Percentiles rank a stretch among this genome's conserved stretches.
Evolutionary conservation across 1,140 invertebrate genomes (phyloP).

Genomic region (Melipona quadrifasciata): DNA sequence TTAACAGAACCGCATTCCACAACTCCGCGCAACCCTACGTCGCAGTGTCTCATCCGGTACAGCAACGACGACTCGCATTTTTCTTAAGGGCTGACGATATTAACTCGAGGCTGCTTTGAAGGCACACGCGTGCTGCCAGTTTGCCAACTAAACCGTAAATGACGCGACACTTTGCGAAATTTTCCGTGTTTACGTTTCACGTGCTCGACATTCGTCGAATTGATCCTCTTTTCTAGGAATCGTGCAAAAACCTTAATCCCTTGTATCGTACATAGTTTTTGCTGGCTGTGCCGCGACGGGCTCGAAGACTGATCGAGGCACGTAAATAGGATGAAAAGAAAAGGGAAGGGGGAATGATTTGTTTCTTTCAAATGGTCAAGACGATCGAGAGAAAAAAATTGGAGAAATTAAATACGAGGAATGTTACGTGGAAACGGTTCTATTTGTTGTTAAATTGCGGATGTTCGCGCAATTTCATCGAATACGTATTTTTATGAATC

Average conservation of each 20-base stretch:
- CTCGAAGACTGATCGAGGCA: neutral
- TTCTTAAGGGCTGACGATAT: neutral
- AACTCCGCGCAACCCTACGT: neutral
- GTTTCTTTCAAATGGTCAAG: neutral
- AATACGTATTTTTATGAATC: too few species aligned
- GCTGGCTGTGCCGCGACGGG: too few species aligned
- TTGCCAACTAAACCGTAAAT: neutral
- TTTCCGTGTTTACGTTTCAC: slow-evolving; percentile 8
- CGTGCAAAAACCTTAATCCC: neutral
- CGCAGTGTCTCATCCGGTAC: neutral
- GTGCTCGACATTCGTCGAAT: neutral
- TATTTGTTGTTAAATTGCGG: too few species aligned
- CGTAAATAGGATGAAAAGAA: neutral
- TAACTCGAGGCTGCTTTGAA: neutral
- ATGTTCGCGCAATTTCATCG: too few species aligned
- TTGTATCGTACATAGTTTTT: too few species aligned
- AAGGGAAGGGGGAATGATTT: neutral
- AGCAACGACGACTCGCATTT: neutral
- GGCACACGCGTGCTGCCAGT: neutral
- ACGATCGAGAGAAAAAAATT: neutral
- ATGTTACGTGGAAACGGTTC: too few species aligned
- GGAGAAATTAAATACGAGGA: neutral
- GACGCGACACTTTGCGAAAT: neutral
- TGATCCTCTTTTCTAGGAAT: neutral
- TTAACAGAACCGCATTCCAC: neutral